Conservation (phyloP, 1,140 invertebrate species). For the Saccostrea cuccullata region DNA sequence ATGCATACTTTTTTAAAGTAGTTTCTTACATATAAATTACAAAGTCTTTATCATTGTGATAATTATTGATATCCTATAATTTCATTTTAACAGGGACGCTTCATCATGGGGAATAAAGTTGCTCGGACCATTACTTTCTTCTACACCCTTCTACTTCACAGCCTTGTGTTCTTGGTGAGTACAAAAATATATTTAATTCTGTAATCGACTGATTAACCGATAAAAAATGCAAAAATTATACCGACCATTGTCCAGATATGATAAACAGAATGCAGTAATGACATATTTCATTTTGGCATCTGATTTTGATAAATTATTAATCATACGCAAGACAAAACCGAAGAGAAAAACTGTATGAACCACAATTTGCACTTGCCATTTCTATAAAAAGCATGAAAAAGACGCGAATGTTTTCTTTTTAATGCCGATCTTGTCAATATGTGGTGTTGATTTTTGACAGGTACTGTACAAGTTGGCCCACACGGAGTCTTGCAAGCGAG, state of each 20-base stretch:
- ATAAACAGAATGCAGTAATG: not conserved
- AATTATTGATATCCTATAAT: not conserved
- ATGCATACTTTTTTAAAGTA: too few relatives aligned
- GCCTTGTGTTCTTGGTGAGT: slow-evolving; percentile 80
- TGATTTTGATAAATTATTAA: slow-evolving; percentile 19
- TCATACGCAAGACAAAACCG: not conserved
- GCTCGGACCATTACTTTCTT: slow-evolving; percentile 79
- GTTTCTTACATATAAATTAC: not conserved
- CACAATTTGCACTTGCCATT: slow-evolving; percentile 27
- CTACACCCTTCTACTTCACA: slow-evolving; percentile 80
- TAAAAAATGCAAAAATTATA: slow-evolving; percentile 27
- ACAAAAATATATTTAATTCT: not conserved
- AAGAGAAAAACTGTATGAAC: not conserved
- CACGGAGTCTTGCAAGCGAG: slow-evolving; percentile 78
- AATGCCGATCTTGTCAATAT: slow-evolving; percentile 27
- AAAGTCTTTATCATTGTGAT: not conserved
- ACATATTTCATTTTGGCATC: slow-evolving; percentile 23
- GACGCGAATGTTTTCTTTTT: not conserved
- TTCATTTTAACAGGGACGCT: slow-evolving; percentile 72
- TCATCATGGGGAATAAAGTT: slow-evolving; percentile 78
- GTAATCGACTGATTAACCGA: slow-evolving; percentile 20
- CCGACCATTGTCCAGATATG: slow-evolving; percentile 11
- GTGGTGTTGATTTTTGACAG: slow-evolving; percentile 65
- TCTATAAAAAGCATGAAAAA: slow-evolving; percentile 1
- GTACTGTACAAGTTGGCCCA: slow-evolving; percentile 79